Evolutionary conservation across 1,140 invertebrate species (phyloP).

Genomic region (Antheraea mylitta): DNA sequence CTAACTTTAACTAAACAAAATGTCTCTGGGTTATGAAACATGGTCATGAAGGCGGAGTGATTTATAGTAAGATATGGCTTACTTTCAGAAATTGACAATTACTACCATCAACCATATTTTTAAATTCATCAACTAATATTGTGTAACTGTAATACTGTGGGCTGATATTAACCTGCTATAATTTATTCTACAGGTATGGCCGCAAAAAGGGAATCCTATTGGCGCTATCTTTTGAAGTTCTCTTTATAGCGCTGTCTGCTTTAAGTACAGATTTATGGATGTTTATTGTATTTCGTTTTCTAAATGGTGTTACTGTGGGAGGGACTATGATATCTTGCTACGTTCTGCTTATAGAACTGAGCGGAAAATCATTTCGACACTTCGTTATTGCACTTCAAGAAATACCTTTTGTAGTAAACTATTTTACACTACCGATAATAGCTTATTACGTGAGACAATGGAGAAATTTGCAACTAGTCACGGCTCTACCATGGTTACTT

Average conservation of each 20-base stretch:
- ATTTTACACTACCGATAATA: constrained; percentile 81
- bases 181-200: constrained; percentile 74
- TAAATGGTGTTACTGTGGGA: constrained; percentile 80
- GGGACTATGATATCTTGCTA: constrained; percentile 82
- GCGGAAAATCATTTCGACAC: constrained; percentile 61
- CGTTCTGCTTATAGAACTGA: constrained; percentile 73
- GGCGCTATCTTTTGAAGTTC: constrained; percentile 77
- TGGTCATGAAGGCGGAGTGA: too few species aligned
- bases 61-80: too few species aligned
- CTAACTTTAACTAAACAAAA: too few species aligned
- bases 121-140: too few species aligned
- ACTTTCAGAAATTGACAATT: too few species aligned
- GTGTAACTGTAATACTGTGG: too few species aligned
- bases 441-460: constrained; percentile 84
- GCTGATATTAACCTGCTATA: background rate
- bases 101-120: too few species aligned
- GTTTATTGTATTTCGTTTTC: constrained; percentile 81
- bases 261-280: constrained; percentile 80
- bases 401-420: constrained; percentile 57
- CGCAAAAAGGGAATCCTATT: constrained; percentile 80
- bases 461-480: constrained; percentile 81
- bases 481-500: constrained; percentile 78
- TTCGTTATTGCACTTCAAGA: constrained; percentile 50
- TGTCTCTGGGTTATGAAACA: too few species aligned
- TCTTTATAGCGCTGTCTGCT: constrained; percentile 79